Evolutionary conservation across 2,113 vertebrate genomes (phyloP), one percentile per base, ranked within the genome.

Genomic region (Dryoscopus gambensis): DNA sequence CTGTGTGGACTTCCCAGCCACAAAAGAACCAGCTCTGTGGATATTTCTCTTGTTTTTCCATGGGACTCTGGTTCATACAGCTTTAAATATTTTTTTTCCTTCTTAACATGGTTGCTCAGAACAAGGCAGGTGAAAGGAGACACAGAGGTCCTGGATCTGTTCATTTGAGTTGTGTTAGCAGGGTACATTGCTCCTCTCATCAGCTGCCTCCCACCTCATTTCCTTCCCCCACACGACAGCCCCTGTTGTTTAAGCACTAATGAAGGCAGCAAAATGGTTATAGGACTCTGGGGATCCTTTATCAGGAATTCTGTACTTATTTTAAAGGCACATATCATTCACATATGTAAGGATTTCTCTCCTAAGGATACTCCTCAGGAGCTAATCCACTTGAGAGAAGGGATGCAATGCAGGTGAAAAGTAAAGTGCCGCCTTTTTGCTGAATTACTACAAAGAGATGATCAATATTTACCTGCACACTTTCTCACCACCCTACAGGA

Each of bases 381-480:
- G 13, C 13, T 22, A 42, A 67, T 77, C 70, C 30, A 6, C 31
- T 86, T 44, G 64, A 63, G 33, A 47, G 28, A 53, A 46, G 12
- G 30, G 39, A 55, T 47, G 25, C 15, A 44, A 25, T 37, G 40
- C 76, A 75, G 46, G 25, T 73, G 27, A 75, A 42, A 52, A 92
- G 50, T 11, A 71, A 30, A 76, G 15, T 67, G 62, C 50, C 22
- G 10, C 44, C 25, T 80, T 50, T 86, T 15, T 78, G 35, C 75
- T 71, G 33, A 73, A 68, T 68, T 81, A 40, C 79, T 69, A n/a
- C 24, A 47, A 47, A 93, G 42, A 78, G 6, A 33, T 69, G 50
- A 95, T 73, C 67, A 84, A 84, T 89, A 87, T 95, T 92, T 90
- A 84, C 79, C 80, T 86, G 85, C 68, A 75, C 17, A 21, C 60